Evolutionary conservation across 2,888 invertebrate genomes (phyloP), one percentile per base, ranked within the genome.

Genomic region (Dasypogon diadema): DNA sequence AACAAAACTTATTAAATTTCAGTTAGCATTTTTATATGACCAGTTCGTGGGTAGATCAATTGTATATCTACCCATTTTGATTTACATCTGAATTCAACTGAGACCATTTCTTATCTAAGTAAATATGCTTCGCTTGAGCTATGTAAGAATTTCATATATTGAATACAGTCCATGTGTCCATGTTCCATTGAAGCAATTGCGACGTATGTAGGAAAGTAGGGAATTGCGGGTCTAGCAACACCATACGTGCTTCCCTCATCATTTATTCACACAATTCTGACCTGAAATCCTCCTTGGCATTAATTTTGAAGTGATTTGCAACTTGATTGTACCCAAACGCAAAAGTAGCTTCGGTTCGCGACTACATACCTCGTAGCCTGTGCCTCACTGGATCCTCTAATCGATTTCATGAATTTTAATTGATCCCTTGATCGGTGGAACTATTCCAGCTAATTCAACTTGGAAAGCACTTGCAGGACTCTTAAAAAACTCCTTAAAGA

Each of bases 351-450:
- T 30, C n/a, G n/a, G n/a, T n/a, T n/a, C n/a, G n/a, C n/a, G 30
- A 5, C 30, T 8, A 30, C 8, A 30, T 30, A 30, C 30, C 30
- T 30, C 30, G 3, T 5, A 5, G 8, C 30, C 30, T 30, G 8
- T 48, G 4, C n/a, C 48, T 8, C 12, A 3, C 48, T 21, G 5
- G 26, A 56, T 3, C 14, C 26, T 14, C 30, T 56, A 24, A 56
- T 56, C 56, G 56, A 56, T 26, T 56, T 30, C 24, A 56, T 56
- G 56, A 56, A 56, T 56, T 26, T 30, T 56, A 56, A 56, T 12
- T 26, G 24, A 16, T 51, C 51, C 16, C 16, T 51, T 51, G 51
- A 51, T 51, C 18, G 51, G 51, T 16, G 16, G 18, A 1, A 1
- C 8, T 42, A 6, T 12, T 12, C 42, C 12, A 42, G 12, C 42